These are phyloP conservation scores for Drosophila histrio DNA, from an alignment of 2,888 invertebrate species.

Conservation along the genomic window DNA sequence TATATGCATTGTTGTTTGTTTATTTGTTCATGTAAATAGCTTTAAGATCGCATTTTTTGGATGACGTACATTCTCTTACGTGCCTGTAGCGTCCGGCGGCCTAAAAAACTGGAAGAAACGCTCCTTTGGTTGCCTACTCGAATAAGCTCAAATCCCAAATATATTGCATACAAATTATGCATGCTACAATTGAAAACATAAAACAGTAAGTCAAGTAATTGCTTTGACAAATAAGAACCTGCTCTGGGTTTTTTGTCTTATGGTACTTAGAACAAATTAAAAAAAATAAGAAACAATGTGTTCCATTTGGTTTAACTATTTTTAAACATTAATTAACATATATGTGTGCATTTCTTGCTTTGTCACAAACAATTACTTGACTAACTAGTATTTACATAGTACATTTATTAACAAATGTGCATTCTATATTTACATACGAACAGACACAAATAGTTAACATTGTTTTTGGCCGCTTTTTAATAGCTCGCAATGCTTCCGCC, in stretches of 20 bases:
- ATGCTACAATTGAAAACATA: neutral
- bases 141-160: slow-evolving; percentile 57
- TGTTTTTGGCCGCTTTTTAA: slow-evolving; percentile 28
- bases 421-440: slow-evolving; percentile 14
- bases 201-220: too few species aligned
- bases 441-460: slow-evolving; percentile 35
- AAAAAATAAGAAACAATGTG: too few species aligned
- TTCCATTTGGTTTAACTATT: too few species aligned
- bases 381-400: too few species aligned
- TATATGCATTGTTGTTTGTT: slow-evolving; percentile 55
- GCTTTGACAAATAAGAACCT: too few species aligned
- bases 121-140: slow-evolving; percentile 58
- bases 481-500: slow-evolving; percentile 42
- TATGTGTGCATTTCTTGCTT: too few species aligned
- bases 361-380: too few species aligned
- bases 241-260: too few species aligned
- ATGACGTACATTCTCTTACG: slow-evolving; percentile 56
- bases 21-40: slow-evolving; percentile 52
- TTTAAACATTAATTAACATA: too few species aligned
- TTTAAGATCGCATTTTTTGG: slow-evolving; percentile 34
- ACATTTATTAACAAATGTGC: neutral
- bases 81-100: slow-evolving; percentile 48
- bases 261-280: too few species aligned
- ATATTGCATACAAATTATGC: neutral
- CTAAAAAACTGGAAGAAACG: neutral